phyloP scores from a whole-genome alignment of 2,113 vertebrate genomes.

The Zeus faber region DNA sequence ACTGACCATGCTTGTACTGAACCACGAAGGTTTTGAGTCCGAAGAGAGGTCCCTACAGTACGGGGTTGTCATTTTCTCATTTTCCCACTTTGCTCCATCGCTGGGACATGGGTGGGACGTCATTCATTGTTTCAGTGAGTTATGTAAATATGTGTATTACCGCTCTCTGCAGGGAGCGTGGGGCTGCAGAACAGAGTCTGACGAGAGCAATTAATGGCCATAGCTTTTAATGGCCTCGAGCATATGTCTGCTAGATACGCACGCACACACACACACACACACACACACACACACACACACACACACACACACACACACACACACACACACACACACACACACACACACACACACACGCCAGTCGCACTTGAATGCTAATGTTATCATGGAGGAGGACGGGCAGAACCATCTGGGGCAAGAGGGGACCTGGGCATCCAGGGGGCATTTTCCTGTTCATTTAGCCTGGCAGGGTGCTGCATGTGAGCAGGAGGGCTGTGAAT shows the following conservation, averaged over 20 bases:
- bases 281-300: constrained; percentile 53
- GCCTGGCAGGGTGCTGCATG: constrained; percentile 22
- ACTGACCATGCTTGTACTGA: no score
- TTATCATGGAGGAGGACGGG: constrained; percentile 52
- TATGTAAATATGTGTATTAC: constrained; percentile 61
- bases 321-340: no score
- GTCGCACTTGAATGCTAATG: no score
- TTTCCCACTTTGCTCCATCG: no score
- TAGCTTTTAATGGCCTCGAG: constrained; percentile 46
- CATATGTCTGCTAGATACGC: constrained; percentile 58
- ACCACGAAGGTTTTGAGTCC: no score
- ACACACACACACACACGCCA: no score
- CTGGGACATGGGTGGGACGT: constrained; percentile 24
- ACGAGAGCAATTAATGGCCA: constrained; percentile 39
- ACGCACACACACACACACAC: constrained; percentile 55
- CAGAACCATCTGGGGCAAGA: constrained; percentile 53
- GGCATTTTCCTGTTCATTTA: constrained; percentile 51
- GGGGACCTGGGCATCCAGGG: constrained; percentile 30
- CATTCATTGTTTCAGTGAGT: constrained; percentile 46
- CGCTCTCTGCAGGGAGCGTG: constrained; percentile 33
- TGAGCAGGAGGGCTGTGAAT: constrained; percentile 54
- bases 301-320: no score
- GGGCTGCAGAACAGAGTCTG: constrained; percentile 39
- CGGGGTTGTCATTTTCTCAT: no score
- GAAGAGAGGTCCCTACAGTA: no score